Conservation (phyloP, 2,888 invertebrate species). For the Melieria crassipennis region DNA sequence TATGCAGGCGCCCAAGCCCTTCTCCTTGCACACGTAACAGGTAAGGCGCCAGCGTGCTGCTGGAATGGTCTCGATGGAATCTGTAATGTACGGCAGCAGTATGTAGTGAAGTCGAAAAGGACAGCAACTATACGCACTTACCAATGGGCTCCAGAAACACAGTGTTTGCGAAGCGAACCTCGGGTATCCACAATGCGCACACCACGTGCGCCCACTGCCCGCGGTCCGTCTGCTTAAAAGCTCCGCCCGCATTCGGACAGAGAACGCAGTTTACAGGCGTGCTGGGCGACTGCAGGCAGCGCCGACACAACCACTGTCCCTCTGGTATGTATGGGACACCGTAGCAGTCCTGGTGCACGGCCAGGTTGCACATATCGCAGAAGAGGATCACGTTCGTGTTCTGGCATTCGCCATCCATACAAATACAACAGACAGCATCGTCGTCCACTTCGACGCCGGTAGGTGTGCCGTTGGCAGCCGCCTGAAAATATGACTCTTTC, state of each 20-base stretch:
- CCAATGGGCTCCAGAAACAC: conserved; percentile 96
- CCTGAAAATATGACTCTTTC: conserved; percentile 95
- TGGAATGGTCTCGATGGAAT: conserved; percentile 96
- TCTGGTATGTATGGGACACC: conserved; percentile 95
- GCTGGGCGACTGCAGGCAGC: conserved; percentile 96
- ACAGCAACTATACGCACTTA: conserved; percentile 56
- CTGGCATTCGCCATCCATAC: conserved; percentile 98
- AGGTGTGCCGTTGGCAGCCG: conserved; percentile 76
- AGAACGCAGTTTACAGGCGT: conserved; percentile 96
- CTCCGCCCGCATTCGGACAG: conserved; percentile 97
- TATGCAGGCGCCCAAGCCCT: conserved; percentile 94
- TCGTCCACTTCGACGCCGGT: conserved; percentile 88
- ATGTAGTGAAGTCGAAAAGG: neutral
- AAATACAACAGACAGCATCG: conserved; percentile 98
- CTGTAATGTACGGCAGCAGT: conserved; percentile 62
- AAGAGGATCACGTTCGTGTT: conserved; percentile 98
- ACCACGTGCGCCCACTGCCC: conserved; percentile 98
- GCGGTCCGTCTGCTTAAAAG: conserved; percentile 97
- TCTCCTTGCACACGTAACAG: conserved; percentile 96
- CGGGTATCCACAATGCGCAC: conserved; percentile 99
- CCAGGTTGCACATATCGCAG: conserved; percentile 99
- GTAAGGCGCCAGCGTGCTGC: conserved; percentile 95
- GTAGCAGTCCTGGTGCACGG: conserved; percentile 99
- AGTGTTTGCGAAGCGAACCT: conserved; percentile 97
- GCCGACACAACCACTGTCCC: conserved; percentile 96